A percentile compares a stretch with the other conserved stretches of the same genome.
Evolutionary conservation across 2,888 invertebrate species (phyloP).

Genomic region (Neria commutata): DNA sequence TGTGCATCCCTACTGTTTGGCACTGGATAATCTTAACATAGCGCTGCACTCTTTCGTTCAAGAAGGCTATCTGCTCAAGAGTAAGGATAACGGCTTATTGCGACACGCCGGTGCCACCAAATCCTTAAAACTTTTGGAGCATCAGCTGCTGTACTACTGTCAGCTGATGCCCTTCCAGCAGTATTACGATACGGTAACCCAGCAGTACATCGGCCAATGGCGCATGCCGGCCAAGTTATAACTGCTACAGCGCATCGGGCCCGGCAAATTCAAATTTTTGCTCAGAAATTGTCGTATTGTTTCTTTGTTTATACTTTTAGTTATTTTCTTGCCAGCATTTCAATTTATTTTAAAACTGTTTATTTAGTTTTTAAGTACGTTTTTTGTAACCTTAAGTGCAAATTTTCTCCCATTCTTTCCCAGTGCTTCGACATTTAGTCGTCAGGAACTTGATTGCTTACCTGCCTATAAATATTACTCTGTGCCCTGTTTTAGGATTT

Average conservation of each 20-base stretch:
- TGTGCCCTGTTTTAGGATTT: no score
- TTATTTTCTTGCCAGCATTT: conserved; percentile 45
- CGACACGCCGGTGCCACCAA: conserved; percentile 29
- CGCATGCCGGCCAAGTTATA: conserved; percentile 56
- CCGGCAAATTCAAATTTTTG: conserved; percentile 34
- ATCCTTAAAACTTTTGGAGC: conserved; percentile 42
- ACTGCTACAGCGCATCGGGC: conserved; percentile 41
- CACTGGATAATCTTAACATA: conserved; percentile 70
- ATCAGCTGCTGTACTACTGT: conserved; percentile 52
- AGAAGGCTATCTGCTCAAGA: conserved; percentile 48
- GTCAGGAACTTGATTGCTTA: no score
- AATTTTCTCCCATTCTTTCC: background rate
- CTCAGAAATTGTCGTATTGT: conserved; percentile 51
- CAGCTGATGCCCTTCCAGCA: conserved; percentile 57
- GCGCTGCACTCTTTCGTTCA: conserved; percentile 66
- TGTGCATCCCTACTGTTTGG: conserved; percentile 76
- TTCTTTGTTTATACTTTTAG: conserved; percentile 44
- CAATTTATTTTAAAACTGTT: conserved; percentile 34
- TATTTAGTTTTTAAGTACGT: background rate
- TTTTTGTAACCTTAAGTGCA: no score
- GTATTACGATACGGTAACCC: conserved; percentile 47
- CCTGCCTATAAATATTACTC: no score
- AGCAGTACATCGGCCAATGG: conserved; percentile 33
- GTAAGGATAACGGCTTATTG: conserved; percentile 46
- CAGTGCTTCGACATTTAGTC: background rate